Evolutionary conservation across 2,113 vertebrate genomes (phyloP), one percentile per base, ranked within the genome.

Genomic region (Pollachius pollachius): DNA sequence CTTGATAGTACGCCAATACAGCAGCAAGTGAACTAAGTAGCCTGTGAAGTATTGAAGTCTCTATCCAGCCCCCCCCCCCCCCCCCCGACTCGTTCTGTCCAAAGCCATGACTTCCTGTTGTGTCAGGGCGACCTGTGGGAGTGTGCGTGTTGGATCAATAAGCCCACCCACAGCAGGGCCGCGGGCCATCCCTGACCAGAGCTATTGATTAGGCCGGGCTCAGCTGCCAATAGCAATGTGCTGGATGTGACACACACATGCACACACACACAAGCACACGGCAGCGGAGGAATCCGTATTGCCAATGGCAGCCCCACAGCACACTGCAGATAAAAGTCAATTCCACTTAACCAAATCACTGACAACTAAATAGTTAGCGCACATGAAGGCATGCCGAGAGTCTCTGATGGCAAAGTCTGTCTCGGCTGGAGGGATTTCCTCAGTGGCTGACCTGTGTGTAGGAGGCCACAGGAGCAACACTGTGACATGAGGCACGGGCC

Each of bases 361-460:
- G 94, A 94, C 94, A 94, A 96, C 94, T 95, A 96, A 97, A 97
- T 96, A 96, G 96, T 97, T 95, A 90, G 82, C 89, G 92, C 92
- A 94, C 41, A 88, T 90, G 91, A 95, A 94, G 94, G 92, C 41
- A 94, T 95, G 93, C 89, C 76, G 79, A 25, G 78, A 87, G 69
- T 64, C 86, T 75, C 87, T 80, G 89, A 88, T 81, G 88, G 88
- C 81, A 76, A 84, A 79, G 80, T 83, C 87, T 83, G 65, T 67
- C 84, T 13, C 7, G 82, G 80, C 85, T 87, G 84, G 65, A 66
- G 85, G 85, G 84, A 82, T 85, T 89, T 86, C 78, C 79, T 63
- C n/a, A 15, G 63, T 77, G 69, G 60, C 72, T 81, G 85, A 89
- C 86, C 84, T 77, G 75, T 79, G 70, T 75, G 60, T 30, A 72